Evolutionary conservation across 2,888 invertebrate species (phyloP).

Genomic region (Patella ulyssiponensis): DNA sequence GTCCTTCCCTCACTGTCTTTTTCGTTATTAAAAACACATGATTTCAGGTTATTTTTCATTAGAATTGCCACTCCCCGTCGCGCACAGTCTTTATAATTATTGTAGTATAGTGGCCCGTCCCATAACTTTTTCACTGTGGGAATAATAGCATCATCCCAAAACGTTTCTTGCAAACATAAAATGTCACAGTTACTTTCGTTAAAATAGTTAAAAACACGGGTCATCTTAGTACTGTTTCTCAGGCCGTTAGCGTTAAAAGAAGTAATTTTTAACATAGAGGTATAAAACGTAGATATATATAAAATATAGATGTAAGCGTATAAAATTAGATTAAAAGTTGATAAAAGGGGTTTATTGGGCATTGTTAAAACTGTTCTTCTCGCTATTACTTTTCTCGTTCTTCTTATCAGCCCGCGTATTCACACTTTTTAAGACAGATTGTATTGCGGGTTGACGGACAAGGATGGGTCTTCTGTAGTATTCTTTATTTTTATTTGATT

Average conservation of each 20-base stretch:
- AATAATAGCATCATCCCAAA: constrained; percentile 9
- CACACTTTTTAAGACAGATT: no score
- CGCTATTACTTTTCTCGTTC: no score
- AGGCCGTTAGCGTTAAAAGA: not conserved
- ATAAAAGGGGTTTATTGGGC: no score
- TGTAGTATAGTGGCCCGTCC: constrained; percentile 7
- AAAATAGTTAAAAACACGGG: not conserved
- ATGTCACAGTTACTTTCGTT: not conserved
- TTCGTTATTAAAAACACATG: not conserved
- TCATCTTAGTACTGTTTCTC: not conserved
- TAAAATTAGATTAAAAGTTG: no score
- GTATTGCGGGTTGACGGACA: no score
- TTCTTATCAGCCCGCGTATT: no score
- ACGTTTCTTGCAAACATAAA: constrained; percentile 19
- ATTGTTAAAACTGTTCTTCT: no score
- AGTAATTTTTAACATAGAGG: not conserved
- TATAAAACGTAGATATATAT: not conserved
- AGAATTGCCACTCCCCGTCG: constrained; percentile 21
- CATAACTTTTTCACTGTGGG: constrained; percentile 4
- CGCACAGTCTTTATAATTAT: not conserved
- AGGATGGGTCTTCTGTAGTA: no score
- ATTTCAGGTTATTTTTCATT: constrained; percentile 4
- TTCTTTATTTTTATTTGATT: no score
- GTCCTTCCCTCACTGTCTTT: constrained; percentile 10
- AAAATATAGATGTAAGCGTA: no score